These are phyloP conservation scores for Brachynemurus nebulosus DNA, from an alignment of 2,888 invertebrate genomes.

Conservation along the genomic window DNA sequence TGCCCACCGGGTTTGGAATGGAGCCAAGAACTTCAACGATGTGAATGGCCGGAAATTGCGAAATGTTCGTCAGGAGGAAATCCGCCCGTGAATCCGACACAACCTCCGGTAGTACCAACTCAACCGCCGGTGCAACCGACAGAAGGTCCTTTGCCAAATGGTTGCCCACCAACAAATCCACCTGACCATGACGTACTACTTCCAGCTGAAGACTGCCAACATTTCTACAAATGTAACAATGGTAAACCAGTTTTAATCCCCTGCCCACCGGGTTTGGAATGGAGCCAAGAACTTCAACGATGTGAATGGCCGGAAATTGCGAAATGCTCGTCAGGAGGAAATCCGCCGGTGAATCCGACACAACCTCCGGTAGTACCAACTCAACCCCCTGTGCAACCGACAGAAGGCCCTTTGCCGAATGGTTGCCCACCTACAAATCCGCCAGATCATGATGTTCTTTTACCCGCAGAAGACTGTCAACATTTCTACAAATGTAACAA, in stretches of 20 bases:
- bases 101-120: neutral
- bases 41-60: neutral
- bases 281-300: neutral
- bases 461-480: neutral
- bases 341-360: neutral
- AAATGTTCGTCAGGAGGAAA: neutral
- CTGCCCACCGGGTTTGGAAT: neutral
- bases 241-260: neutral
- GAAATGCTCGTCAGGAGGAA: neutral
- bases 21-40: neutral
- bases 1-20: neutral
- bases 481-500: neutral
- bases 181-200: neutral
- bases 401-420: neutral
- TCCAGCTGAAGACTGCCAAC: neutral
- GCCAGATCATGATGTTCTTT: neutral
- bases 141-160: neutral
- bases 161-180: neutral
- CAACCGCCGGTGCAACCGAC: neutral
- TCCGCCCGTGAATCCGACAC: neutral
- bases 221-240: neutral
- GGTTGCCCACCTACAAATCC: neutral
- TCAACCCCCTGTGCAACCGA: neutral
- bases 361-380: too few relatives aligned
- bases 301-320: neutral